These are phyloP conservation scores for Mantis religiosa DNA, from an alignment of 2,888 invertebrate species.

Conservation along the genomic window DNA sequence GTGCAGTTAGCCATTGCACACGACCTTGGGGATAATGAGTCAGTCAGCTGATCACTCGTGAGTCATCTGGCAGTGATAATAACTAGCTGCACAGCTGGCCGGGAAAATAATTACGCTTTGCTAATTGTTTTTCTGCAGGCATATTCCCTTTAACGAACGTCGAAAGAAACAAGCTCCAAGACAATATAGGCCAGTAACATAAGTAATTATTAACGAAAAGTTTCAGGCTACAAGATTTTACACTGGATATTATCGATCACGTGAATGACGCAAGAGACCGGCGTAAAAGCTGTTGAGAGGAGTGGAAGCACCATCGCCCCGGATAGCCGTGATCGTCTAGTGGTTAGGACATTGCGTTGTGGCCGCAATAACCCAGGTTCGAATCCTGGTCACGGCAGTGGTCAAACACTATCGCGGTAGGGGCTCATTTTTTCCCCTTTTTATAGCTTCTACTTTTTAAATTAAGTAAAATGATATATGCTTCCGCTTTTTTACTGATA, in stretches of 20 bases:
- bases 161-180: too few species aligned
- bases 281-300: background rate
- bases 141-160: too few species aligned
- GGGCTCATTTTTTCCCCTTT: too few species aligned
- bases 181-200: too few species aligned
- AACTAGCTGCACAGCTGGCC: background rate
- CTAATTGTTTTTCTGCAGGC: too few species aligned
- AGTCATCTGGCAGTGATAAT: background rate
- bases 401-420: background rate
- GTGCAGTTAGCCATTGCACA: too few species aligned
- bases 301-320: background rate
- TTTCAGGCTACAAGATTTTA: too few species aligned
- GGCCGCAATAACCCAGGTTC: background rate
- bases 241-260: background rate
- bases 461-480: too few species aligned
- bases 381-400: background rate
- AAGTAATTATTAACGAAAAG: too few species aligned
- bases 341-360: background rate
- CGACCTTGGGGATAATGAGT: background rate
- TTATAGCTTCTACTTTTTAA: too few species aligned
- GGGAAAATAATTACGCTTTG: too few species aligned
- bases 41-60: background rate
- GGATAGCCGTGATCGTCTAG: background rate
- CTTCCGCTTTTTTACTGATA: background rate
- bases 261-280: background rate